Conservation (phyloP, 2,888 invertebrate genomes). For the Geophilus truncorum region DNA sequence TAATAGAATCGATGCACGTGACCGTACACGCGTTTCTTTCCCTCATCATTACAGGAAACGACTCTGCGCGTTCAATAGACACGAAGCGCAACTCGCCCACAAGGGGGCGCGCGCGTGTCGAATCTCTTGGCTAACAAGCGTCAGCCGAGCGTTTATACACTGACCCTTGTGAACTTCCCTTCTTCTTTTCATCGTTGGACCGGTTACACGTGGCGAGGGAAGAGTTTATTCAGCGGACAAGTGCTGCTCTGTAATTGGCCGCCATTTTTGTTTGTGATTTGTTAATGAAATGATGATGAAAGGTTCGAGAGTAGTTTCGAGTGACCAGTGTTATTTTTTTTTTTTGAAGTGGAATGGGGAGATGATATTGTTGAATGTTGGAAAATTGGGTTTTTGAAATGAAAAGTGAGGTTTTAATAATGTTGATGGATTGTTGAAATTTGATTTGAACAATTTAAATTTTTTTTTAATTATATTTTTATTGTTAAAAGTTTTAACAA, state of each 20-base stretch:
- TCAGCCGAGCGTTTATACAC: background rate
- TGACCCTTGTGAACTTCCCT: background rate
- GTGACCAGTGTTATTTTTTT: background rate
- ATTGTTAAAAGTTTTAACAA: too few relatives aligned
- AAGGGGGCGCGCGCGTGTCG: background rate
- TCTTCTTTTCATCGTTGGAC: background rate
- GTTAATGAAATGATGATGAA: background rate
- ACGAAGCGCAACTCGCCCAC: background rate
- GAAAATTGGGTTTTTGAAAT: too few relatives aligned
- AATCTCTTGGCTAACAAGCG: background rate
- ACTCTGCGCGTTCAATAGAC: background rate
- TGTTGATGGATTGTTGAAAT: too few relatives aligned
- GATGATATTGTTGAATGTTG: too few relatives aligned
- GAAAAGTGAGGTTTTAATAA: too few relatives aligned
- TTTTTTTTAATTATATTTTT: too few relatives aligned
- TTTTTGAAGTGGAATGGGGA: too few relatives aligned
- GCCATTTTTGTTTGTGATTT: background rate
- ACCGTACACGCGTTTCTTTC: background rate
- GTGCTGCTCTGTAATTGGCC: background rate
- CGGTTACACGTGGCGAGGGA: background rate
- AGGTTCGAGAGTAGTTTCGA: background rate
- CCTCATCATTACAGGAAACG: background rate
- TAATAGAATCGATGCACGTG: background rate
- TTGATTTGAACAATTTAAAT: too few relatives aligned
- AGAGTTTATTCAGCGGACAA: background rate